Evolutionary conservation across 2,113 vertebrate species (phyloP).

Genomic region (Engraulis encrasicolus): DNA sequence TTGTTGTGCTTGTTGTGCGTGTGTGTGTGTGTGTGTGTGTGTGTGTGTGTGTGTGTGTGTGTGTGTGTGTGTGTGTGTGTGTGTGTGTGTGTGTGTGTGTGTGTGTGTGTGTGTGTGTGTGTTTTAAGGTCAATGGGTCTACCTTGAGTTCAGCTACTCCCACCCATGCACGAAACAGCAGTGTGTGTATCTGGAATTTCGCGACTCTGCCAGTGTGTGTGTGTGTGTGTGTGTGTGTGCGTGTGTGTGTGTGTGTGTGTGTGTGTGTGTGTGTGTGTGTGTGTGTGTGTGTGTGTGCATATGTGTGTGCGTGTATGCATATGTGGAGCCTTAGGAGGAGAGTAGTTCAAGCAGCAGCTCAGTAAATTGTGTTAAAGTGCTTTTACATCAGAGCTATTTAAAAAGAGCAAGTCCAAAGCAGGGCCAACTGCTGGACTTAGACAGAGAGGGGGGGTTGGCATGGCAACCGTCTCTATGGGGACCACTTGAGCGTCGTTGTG

Average conservation of each 20-base stretch:
- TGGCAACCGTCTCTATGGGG: conserved; percentile 34
- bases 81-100: not conserved
- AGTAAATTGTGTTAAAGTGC: not conserved
- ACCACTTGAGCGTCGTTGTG: conserved; percentile 20
- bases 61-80: not conserved
- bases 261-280: not conserved
- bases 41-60: too few relatives aligned
- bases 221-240: not conserved
- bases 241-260: not conserved
- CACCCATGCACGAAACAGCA: too few relatives aligned
- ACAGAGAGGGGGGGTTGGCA: conserved; percentile 39
- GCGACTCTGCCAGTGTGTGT: not conserved
- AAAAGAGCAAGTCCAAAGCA: conserved; percentile 30
- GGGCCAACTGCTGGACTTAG: conserved; percentile 34
- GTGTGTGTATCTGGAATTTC: not conserved
- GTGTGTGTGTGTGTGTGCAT: too few relatives aligned
- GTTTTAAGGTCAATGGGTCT: too few relatives aligned
- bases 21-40: too few relatives aligned
- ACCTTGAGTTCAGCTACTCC: too few relatives aligned
- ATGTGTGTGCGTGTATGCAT: too few relatives aligned
- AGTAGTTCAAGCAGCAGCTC: too few relatives aligned
- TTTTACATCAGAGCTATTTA: not conserved
- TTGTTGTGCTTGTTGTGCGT: not conserved
- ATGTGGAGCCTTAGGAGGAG: too few relatives aligned
- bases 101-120: not conserved